A percentile compares a stretch with the other conserved stretches of the same genome.
Conservation (phyloP, 2,113 vertebrate species). For the Numida meleagris region DNA sequence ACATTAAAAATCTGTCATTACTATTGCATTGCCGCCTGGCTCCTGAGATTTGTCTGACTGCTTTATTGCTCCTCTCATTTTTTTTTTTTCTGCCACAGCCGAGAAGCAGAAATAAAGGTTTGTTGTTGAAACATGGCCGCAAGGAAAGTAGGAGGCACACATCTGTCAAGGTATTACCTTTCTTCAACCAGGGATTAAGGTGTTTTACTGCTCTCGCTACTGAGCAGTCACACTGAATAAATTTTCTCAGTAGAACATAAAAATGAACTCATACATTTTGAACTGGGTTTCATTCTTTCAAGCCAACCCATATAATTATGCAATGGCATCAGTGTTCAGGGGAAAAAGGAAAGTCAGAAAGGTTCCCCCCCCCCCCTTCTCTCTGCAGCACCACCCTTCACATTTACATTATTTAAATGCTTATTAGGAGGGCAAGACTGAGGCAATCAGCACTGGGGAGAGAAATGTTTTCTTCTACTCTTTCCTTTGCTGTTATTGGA, state of each 20-base stretch:
- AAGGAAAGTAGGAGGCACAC: slow-evolving; percentile 90
- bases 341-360: slow-evolving; percentile 54
- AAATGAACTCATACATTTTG: slow-evolving; percentile 84
- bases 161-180: slow-evolving; percentile 96
- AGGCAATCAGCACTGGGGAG: background rate
- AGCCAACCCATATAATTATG: slow-evolving; percentile 78
- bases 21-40: slow-evolving; percentile 84
- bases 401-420: slow-evolving; percentile 71
- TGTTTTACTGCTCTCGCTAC: slow-evolving; percentile 85
- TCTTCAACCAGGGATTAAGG: slow-evolving; percentile 91
- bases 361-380: slow-evolving; percentile 32
- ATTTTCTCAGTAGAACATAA: slow-evolving; percentile 85
- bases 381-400: slow-evolving; percentile 25
- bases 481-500: background rate
- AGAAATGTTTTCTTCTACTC: background rate
- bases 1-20: slow-evolving; percentile 92
- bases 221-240: slow-evolving; percentile 87
- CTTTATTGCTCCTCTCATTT: slow-evolving; percentile 84
- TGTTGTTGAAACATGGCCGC: slow-evolving; percentile 88
- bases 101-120: slow-evolving; percentile 86
- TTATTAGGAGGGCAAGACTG: slow-evolving; percentile 19
- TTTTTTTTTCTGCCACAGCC: slow-evolving; percentile 82
- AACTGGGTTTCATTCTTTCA: slow-evolving; percentile 78
- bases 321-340: slow-evolving; percentile 61
- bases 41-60: slow-evolving; percentile 91